Percentiles rank a stretch among this genome's conserved stretches.
These are phyloP conservation scores for Capitulum mitella DNA, from an alignment of 2,888 invertebrate genomes.

Conservation along the genomic window DNA sequence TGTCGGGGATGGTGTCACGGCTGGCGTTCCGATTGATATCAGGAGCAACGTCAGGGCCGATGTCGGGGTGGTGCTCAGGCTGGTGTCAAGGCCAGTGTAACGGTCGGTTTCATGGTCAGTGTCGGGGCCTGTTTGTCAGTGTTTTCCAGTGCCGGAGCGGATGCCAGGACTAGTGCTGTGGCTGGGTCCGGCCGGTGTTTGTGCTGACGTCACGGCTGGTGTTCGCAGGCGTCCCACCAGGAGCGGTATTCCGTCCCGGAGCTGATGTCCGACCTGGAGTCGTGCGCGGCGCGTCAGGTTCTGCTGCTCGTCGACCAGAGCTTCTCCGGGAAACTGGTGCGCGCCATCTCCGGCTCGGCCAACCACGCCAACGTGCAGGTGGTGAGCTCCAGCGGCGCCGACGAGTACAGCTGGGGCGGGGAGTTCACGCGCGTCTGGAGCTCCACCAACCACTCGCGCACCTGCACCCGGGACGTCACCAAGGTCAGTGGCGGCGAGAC, in stretches of 20 bases:
- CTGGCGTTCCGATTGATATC: too few relatives aligned
- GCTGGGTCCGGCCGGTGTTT: not conserved
- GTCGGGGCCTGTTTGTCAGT: too few relatives aligned
- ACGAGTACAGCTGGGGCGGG: constrained; percentile 42
- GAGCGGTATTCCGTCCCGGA: constrained; percentile 48
- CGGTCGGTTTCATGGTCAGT: too few relatives aligned
- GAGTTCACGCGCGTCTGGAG: constrained; percentile 44
- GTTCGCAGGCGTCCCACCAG: constrained; percentile 43
- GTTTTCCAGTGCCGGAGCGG: too few relatives aligned
- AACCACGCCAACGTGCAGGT: constrained; percentile 41
- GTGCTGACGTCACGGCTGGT: not conserved
- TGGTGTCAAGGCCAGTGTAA: too few relatives aligned
- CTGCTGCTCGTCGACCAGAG: constrained; percentile 49
- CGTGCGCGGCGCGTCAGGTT: constrained; percentile 47
- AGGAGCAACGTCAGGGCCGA: too few relatives aligned
- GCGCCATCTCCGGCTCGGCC: constrained; percentile 40
- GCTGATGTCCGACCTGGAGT: constrained; percentile 45
- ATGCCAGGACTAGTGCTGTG: not conserved
- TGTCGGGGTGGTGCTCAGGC: too few relatives aligned
- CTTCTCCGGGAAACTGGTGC: constrained; percentile 44
- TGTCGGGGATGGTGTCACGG: too few relatives aligned
- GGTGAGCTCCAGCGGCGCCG: constrained; percentile 41
- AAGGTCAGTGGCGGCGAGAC: constrained; percentile 39
- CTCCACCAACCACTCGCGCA: constrained; percentile 40
- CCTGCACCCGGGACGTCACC: constrained; percentile 42